Percentiles rank a stretch among this genome's conserved stretches.
Conservation (phyloP, 2,113 vertebrate species). For the Marmota flaviventris region DNA sequence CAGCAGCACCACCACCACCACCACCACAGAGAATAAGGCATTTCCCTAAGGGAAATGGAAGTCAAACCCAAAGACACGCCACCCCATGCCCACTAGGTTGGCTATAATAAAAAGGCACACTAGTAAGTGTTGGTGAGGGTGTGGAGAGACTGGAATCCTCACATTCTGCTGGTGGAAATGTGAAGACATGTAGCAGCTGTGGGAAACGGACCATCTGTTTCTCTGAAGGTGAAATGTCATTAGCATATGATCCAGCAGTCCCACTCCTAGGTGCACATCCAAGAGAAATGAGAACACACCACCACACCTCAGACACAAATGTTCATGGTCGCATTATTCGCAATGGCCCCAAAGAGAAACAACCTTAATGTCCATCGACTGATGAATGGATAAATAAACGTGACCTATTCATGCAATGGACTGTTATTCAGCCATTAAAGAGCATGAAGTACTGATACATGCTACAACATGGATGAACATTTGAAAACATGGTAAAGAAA, state of each 20-base stretch:
- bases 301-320: neutral
- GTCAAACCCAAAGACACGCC: neutral
- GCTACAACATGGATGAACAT: neutral
- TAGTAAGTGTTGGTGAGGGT: neutral
- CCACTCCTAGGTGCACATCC: neutral
- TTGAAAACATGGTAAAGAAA: neutral
- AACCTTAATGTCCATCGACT: neutral
- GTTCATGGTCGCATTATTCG: neutral
- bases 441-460: neutral
- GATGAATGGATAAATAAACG: neutral
- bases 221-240: neutral
- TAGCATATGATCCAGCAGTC: neutral
- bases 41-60: neutral
- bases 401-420: neutral
- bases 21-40: neutral
- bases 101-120: neutral
- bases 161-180: neutral
- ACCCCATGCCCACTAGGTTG: neutral
- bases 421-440: neutral
- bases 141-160: neutral
- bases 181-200: too few species aligned
- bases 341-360: neutral
- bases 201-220: neutral
- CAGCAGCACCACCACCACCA: neutral
- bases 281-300: neutral